phyloP scores from a whole-genome alignment of 2,888 invertebrate genomes.

The Augochlorella aurata region DNA sequence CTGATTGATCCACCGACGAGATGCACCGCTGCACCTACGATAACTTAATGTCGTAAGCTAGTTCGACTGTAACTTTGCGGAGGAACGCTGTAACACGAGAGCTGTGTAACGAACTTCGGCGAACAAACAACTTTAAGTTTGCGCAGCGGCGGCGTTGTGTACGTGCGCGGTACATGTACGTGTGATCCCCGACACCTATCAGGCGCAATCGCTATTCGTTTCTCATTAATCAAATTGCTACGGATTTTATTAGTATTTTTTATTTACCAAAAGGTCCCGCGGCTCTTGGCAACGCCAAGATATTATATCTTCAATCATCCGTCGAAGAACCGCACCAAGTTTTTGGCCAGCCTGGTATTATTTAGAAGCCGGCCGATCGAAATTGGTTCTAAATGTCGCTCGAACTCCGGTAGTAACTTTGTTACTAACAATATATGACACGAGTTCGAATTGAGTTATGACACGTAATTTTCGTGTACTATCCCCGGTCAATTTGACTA shows the following conservation, averaged over 20 bases:
- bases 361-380: too few species aligned
- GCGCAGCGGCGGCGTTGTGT: background rate
- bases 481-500: too few species aligned
- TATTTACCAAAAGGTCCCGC: too few species aligned
- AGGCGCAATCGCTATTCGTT: background rate
- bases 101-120: constrained; percentile 4
- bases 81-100: constrained; percentile 7
- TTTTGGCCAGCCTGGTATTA: too few species aligned
- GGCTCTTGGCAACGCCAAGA: too few species aligned
- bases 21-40: constrained; percentile 22
- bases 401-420: too few species aligned
- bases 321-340: too few species aligned
- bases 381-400: too few species aligned
- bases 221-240: constrained; percentile 9
- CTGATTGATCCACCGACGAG: constrained; percentile 13
- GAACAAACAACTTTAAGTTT: constrained; percentile 7
- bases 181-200: background rate
- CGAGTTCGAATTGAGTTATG: too few species aligned
- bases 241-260: background rate
- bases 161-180: background rate
- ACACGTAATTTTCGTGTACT: too few species aligned
- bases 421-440: too few species aligned
- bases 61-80: constrained; percentile 6
- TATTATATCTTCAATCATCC: too few species aligned
- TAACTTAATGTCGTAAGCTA: constrained; percentile 13